Percentiles rank a stretch among this genome's conserved stretches.
phyloP scores from a whole-genome alignment of 2,113 vertebrate genomes.

The Poeciliopsis turrubarensis region DNA sequence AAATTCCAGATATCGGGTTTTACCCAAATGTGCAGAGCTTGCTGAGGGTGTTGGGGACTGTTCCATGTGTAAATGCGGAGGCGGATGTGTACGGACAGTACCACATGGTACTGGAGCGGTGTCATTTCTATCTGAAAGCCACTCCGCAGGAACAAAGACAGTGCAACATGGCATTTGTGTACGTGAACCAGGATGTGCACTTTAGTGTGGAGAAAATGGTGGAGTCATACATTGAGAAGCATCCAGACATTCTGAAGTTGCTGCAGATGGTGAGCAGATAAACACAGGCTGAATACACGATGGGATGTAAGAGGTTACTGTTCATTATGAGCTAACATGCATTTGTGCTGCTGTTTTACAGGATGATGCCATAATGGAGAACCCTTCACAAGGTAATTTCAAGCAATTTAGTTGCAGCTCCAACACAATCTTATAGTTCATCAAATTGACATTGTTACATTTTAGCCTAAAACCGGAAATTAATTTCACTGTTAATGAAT shows the following conservation, averaged over 20 bases:
- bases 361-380: conserved; percentile 73
- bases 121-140: conserved; percentile 75
- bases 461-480: background rate
- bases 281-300: background rate
- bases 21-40: conserved; percentile 84
- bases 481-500: no score
- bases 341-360: conserved; percentile 46
- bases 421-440: background rate
- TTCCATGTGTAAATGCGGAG: conserved; percentile 82
- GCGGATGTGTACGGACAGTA: conserved; percentile 83
- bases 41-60: conserved; percentile 81
- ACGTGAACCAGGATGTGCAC: conserved; percentile 83
- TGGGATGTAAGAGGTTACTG: background rate
- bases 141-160: conserved; percentile 74
- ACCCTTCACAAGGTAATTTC: conserved; percentile 67
- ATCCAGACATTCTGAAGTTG: conserved; percentile 77
- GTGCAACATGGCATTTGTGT: conserved; percentile 80
- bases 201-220: conserved; percentile 82
- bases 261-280: conserved; percentile 69
- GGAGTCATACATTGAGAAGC: conserved; percentile 75
- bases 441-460: background rate
- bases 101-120: conserved; percentile 82
- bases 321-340: background rate
- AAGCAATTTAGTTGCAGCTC: background rate
- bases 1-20: conserved; percentile 83